phyloP scores from a whole-genome alignment of 2,113 vertebrate genomes.

The Perognathus longimembris region DNA sequence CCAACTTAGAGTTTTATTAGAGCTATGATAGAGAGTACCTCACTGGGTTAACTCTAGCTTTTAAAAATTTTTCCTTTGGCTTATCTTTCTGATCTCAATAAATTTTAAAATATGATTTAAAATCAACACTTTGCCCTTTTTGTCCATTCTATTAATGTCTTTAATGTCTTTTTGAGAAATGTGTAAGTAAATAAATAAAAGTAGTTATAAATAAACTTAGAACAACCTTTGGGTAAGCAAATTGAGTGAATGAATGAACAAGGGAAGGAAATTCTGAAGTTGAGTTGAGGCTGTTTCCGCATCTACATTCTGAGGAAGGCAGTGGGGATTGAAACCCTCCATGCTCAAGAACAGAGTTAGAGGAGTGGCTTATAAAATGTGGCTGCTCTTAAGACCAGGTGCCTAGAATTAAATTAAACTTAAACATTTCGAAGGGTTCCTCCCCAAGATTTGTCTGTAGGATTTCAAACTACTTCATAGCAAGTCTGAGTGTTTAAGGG shows the following conservation, averaged over 20 bases:
- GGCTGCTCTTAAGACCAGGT: neutral
- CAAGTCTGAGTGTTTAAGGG: neutral
- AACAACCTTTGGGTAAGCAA: neutral
- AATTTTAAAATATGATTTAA: neutral
- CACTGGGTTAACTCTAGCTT: neutral
- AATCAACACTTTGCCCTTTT: neutral
- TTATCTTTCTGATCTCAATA: constrained; percentile 8
- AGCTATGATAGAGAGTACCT: neutral
- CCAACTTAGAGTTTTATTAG: neutral
- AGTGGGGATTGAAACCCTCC: neutral
- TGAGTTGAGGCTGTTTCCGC: neutral
- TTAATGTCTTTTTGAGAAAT: neutral
- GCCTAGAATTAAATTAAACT: neutral
- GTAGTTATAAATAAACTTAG: neutral
- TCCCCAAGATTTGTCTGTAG: neutral
- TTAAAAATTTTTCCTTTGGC: neutral
- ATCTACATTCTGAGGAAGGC: neutral
- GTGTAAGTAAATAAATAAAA: constrained; percentile 49
- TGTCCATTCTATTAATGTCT: neutral
- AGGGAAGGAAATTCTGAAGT: neutral
- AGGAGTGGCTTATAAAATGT: neutral
- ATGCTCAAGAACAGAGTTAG: neutral
- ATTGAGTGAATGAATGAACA: neutral
- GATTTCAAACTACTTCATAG: neutral
- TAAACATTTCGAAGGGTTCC: neutral